Evolutionary conservation across 2,888 invertebrate species (phyloP).

Genomic region (Halictus quadricinctus): DNA sequence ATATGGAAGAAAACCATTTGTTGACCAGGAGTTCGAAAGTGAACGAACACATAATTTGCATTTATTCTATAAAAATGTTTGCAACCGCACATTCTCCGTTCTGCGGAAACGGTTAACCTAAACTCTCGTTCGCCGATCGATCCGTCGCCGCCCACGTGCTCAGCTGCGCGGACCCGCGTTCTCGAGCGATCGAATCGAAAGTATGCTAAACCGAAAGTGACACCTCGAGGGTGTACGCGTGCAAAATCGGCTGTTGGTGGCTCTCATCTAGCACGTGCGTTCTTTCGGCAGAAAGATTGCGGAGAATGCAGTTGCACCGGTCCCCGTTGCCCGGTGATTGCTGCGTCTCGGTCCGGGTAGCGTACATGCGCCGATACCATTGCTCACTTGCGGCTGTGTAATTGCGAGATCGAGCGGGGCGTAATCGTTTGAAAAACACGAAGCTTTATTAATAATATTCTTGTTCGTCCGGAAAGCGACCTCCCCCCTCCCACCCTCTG

Average conservation of each 20-base stretch:
- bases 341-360: conserved; percentile 27
- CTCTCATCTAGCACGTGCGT: conserved; percentile 50
- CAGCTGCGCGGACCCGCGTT: background rate
- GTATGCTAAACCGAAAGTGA: conserved; percentile 55
- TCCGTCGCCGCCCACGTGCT: conserved; percentile 29
- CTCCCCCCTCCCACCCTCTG: too few relatives aligned
- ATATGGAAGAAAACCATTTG: too few relatives aligned
- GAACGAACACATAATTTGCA: too few relatives aligned
- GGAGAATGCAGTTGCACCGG: conserved; percentile 64
- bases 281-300: conserved; percentile 38
- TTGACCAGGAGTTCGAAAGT: too few relatives aligned
- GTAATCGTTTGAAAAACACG: conserved; percentile 27
- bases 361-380: conserved; percentile 35
- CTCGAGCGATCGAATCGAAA: conserved; percentile 46
- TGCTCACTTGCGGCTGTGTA: conserved; percentile 34
- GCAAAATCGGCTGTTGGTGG: conserved; percentile 42
- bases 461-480: background rate
- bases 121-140: conserved; percentile 8
- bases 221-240: conserved; percentile 30
- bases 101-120: background rate
- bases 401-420: conserved; percentile 31
- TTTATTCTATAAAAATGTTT: background rate
- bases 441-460: conserved; percentile 44
- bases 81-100: background rate
- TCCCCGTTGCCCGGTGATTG: conserved; percentile 39